Base-by-base conservation (phyloP, 2,113 vertebrate species). In the Saguinus midas region DNA sequence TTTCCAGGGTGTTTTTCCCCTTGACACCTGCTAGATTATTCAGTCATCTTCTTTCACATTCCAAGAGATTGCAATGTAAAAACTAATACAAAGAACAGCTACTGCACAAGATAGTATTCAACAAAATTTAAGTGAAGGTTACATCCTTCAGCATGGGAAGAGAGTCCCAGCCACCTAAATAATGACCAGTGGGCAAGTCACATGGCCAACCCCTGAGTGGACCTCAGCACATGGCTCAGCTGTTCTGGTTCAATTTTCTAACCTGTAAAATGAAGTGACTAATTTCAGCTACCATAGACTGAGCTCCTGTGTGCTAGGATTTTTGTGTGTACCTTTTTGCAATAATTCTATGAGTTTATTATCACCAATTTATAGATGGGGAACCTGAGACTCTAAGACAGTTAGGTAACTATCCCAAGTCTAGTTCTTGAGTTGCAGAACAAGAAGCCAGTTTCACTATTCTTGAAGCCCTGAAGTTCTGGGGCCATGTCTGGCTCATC, bases 11-110 rank as follows among this genome's bases (percentile, higher is more conserved):
- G 45, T 57, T 48, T 50, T 2, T 10, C 40, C 35, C 17, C 18
- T 91, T 48, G 40, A 70, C 16, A 93, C 43, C 43, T 72, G 18
- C 10, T 57, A 61, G 91, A 32, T 78, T 35, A 82, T 90, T 95
- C n/a, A 72, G 6, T 95, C 9, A 66, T 89, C 35, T 92, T 25
- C 11, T 85, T 94, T 80, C 50, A 87, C 43, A 87, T 92, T 78
- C 45, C 35, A 92, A 86, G 50, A 37, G 32, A 88, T 23, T 85
- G 23, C 16, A 81, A 6, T 57, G 43, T 57, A 64, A 97, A 92
- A 84, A 80, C 3, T 52, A 55, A 43, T 48, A 48, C n/a, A 37
- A 58, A 94, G 89, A 88, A 9, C 27, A 87, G n/a, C 61, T 50
- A 84, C 76, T 72, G 10, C 48, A 85, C 20, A 57, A 73, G 58